Evolutionary conservation across 64 coral and sea anemone genomes (phyloP).

Genomic region (Porites australiensis): DNA sequence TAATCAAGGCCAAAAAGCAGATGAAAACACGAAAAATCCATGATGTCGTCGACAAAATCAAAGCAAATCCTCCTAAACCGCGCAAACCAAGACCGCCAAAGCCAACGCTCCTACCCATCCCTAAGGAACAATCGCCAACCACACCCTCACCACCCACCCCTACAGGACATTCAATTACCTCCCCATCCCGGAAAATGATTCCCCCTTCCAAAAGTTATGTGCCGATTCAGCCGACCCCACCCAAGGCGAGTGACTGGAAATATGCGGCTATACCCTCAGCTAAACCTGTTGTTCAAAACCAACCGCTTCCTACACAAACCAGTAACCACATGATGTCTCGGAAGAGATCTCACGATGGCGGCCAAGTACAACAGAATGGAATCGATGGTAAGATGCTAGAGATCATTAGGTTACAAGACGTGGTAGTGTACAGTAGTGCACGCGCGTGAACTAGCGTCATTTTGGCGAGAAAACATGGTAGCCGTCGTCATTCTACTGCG

Average conservation of each 20-base stretch:
- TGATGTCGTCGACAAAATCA: constrained; percentile 82
- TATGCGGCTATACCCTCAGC: constrained; percentile 90
- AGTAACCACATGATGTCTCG: constrained; percentile 93
- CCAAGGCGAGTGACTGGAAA: constrained; percentile 90
- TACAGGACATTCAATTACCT: constrained; percentile 74
- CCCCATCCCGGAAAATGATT: constrained; percentile 96
- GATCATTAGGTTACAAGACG: neutral
- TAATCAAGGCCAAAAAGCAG: constrained; percentile 78
- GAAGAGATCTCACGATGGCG: constrained; percentile 83
- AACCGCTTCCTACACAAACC: constrained; percentile 35
- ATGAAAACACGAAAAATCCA: constrained; percentile 85
- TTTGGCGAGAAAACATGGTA: too few relatives aligned
- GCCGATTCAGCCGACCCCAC: constrained; percentile 69
- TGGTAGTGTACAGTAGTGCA: too few relatives aligned
- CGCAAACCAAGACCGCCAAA: constrained; percentile 79
- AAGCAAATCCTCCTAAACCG: constrained; percentile 83
- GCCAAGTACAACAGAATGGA: constrained; percentile 87
- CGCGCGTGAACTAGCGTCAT: too few relatives aligned
- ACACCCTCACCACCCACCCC: constrained; percentile 71
- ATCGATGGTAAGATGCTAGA: constrained; percentile 88
- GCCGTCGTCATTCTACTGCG: too few relatives aligned
- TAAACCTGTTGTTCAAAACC: constrained; percentile 75
- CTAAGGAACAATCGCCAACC: constrained; percentile 29
- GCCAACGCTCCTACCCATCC: constrained; percentile 61
- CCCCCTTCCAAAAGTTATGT: constrained; percentile 86